These are phyloP conservation scores for Diaperis boleti DNA, from an alignment of 2,888 invertebrate species.

Conservation along the genomic window DNA sequence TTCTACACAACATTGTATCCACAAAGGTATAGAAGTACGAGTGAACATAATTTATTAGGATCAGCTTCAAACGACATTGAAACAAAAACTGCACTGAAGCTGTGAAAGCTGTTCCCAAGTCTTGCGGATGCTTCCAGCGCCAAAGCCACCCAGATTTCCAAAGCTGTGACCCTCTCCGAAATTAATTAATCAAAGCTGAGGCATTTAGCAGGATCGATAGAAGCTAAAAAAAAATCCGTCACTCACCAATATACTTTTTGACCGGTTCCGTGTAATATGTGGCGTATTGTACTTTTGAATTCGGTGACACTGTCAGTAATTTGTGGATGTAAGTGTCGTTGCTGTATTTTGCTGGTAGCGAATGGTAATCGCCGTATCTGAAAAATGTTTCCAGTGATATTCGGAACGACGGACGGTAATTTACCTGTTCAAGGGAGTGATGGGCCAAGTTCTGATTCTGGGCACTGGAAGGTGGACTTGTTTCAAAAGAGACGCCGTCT, in stretches of 20 bases:
- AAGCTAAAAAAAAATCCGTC: background rate
- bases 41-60: too few relatives aligned
- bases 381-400: constrained; percentile 51
- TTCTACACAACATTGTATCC: too few relatives aligned
- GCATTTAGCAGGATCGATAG: too few relatives aligned
- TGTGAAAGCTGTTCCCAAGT: too few relatives aligned
- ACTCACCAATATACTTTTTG: constrained; percentile 76
- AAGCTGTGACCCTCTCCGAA: too few relatives aligned
- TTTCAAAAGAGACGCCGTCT: constrained; percentile 79
- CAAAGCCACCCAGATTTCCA: too few relatives aligned
- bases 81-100: too few relatives aligned
- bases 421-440: constrained; percentile 54
- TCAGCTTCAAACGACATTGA: too few relatives aligned
- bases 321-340: constrained; percentile 81
- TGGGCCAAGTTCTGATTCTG: constrained; percentile 72
- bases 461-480: constrained; percentile 82
- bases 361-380: constrained; percentile 54
- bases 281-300: constrained; percentile 59
- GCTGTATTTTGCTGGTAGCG: constrained; percentile 72
- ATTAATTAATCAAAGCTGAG: too few relatives aligned
- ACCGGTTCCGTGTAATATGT: constrained; percentile 78
- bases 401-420: constrained; percentile 56
- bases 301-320: constrained; percentile 71
- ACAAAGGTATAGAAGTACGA: too few relatives aligned
- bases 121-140: too few relatives aligned